Evolutionary conservation across 2,888 invertebrate genomes (phyloP), one percentile per base, ranked within the genome.

Genomic region (Ethmia dodecea): DNA sequence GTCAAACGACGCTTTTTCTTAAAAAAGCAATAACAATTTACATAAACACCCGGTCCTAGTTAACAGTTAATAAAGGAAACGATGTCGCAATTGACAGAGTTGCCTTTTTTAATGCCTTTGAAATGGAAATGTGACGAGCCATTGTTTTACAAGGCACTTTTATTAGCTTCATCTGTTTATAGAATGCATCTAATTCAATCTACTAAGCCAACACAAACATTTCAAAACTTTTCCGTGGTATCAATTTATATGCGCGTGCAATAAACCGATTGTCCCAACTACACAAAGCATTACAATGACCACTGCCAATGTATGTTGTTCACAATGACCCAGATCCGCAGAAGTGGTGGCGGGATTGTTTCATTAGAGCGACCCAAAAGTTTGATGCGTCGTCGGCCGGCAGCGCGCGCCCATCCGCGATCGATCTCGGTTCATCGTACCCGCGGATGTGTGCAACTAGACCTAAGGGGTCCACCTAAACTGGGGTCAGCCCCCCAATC

Each of bases 11-110:
- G 56, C 67, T 33, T 77, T 80, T 77, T 76, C 71, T 72, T 72
- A 81, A 84, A 83, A 84, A 81, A 81, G 83, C 81, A 77, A 84
- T 86, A 84, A 84, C 84, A 84, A 84, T 86, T 84, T 84, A 84
- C 86, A 86, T 84, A 84, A 86, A 84, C 77, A 79, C 72, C 76
- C 72, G 69, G 65, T 73, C 69, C 81, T 79, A 84, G 80, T 86
- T 84, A 84, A 81, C 84, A 83, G 83, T 81, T 86, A 84, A 86
- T 86, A 84, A 84, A 83, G 79, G 62, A 66, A 76, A 76, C 73
- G 81, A 71, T 70, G 77, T 76, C 73, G 64, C 83, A 81, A 84
- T 83, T 77, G 86, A 80, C 76, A 60, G 55, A 56, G 60, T 60
- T 67, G 62, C 58, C 60, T 63, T 60, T 68, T 65, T 72, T 73